Percentiles rank a stretch among this genome's conserved stretches.
These are phyloP conservation scores for Lithophane leautieri DNA, from an alignment of 2,888 invertebrate species.

Conservation along the genomic window DNA sequence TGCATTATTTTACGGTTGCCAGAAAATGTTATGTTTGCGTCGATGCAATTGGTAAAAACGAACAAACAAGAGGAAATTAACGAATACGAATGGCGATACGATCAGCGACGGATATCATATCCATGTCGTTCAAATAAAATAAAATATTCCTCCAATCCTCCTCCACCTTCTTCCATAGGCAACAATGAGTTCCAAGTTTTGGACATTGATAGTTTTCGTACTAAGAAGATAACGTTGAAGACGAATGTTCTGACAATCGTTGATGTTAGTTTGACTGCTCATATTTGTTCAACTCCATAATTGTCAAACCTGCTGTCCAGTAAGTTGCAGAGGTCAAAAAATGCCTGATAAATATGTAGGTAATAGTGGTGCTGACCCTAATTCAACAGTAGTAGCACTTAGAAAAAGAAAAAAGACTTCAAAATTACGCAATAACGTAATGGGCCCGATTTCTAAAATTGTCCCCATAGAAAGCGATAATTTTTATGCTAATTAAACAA, in stretches of 20 bases:
- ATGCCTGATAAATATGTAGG: neutral
- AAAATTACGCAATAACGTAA: constrained; percentile 11
- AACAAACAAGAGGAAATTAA: no score
- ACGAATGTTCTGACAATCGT: neutral
- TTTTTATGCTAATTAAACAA: constrained; percentile 72
- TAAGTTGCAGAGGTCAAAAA: neutral
- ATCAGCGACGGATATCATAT: neutral
- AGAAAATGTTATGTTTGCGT: no score
- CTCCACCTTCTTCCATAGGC: neutral
- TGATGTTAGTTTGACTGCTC: neutral
- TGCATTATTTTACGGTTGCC: neutral
- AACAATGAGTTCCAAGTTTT: neutral
- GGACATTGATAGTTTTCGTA: neutral
- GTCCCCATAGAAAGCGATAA: constrained; percentile 37
- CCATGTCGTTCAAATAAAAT: neutral
- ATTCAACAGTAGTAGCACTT: constrained; percentile 1
- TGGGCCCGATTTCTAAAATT: constrained; percentile 22
- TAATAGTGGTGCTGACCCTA: neutral
- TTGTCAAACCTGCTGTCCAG: neutral
- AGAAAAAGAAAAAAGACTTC: neutral
- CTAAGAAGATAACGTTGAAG: neutral
- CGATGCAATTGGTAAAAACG: no score
- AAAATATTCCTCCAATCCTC: neutral
- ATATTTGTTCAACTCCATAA: neutral
- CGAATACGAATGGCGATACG: neutral